Evolutionary conservation across 2,888 invertebrate species (phyloP).

Genomic region (Kuschelorhynchus macadamiae): DNA sequence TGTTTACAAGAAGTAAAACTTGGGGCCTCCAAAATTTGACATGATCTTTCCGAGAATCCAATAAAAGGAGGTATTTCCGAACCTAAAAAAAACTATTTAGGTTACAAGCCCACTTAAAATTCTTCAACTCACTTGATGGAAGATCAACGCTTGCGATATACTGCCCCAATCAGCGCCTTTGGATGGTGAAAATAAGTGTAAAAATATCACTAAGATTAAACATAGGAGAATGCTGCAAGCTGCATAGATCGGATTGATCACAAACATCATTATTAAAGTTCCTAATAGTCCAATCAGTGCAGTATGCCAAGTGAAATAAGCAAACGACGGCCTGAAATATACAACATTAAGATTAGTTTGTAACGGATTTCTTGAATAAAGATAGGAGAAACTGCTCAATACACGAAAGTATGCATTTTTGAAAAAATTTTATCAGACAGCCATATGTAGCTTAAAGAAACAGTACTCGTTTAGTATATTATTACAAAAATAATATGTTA

Average conservation of each 20-base stretch:
- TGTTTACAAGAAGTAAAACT: conserved; percentile 91
- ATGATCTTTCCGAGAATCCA: conserved; percentile 97
- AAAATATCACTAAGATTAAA: conserved; percentile 85
- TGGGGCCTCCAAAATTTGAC: conserved; percentile 99
- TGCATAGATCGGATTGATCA: conserved; percentile 92
- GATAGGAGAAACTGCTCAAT: no score
- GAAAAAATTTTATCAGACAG: no score
- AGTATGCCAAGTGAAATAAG: conserved; percentile 96
- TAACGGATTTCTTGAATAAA: no score
- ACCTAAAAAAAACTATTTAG: no score
- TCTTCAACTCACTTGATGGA: conserved; percentile 91
- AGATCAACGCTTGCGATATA: conserved; percentile 98
- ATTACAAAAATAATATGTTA: no score
- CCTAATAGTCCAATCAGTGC: conserved; percentile 89
- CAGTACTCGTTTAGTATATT: no score
- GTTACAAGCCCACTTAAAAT: no score
- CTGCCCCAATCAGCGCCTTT: conserved; percentile 93
- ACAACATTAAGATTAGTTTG: no score
- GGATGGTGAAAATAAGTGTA: conserved; percentile 92
- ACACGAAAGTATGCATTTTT: no score
- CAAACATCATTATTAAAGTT: conserved; percentile 93
- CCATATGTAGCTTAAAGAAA: no score
- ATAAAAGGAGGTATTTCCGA: conserved; percentile 93
- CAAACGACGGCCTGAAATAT: conserved; percentile 94
- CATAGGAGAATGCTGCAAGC: conserved; percentile 89